These are phyloP conservation scores for Drosophila lacertosa DNA, from an alignment of 1,140 invertebrate species.

Conservation along the genomic window DNA sequence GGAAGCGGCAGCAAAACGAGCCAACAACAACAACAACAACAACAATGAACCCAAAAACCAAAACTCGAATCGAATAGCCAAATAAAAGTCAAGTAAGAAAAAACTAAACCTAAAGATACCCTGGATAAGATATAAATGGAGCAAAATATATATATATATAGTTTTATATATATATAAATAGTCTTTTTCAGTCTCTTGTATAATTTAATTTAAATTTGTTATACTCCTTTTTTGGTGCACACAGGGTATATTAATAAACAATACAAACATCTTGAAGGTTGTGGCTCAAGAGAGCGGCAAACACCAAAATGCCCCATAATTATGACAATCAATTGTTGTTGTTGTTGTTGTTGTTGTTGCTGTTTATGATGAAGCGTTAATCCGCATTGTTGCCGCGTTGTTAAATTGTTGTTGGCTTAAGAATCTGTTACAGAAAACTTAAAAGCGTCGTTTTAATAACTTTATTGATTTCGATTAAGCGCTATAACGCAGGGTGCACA, in stretches of 20 bases:
- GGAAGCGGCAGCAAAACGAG: slow-evolving; percentile 71
- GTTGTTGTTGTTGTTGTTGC: slow-evolving; percentile 39
- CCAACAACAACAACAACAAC: slow-evolving; percentile 32
- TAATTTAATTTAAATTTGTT: too few species aligned
- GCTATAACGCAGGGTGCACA: slow-evolving; percentile 68
- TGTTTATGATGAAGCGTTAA: slow-evolving; percentile 66
- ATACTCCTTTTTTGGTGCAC: too few species aligned
- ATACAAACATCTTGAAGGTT: slow-evolving; percentile 2
- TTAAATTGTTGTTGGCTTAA: slow-evolving; percentile 73
- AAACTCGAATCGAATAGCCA: slow-evolving; percentile 6
- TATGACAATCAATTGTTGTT: slow-evolving; percentile 75
- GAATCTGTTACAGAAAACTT: slow-evolving; percentile 83
- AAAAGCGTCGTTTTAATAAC: slow-evolving; percentile 81
- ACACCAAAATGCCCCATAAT: slow-evolving; percentile 80
- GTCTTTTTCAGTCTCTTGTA: neutral
- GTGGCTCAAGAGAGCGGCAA: slow-evolving; percentile 57
- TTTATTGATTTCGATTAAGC: slow-evolving; percentile 83
- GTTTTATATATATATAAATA: too few species aligned
- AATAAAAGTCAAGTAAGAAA: neutral
- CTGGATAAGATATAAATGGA: too few species aligned
- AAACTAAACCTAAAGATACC: neutral
- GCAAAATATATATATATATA: too few species aligned
- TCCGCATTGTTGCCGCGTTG: slow-evolving; percentile 58
- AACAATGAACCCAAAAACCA: slow-evolving; percentile 11
- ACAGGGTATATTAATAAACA: neutral